Conservation (phyloP, 2,888 invertebrate genomes). For the Drosophila pullipes region DNA sequence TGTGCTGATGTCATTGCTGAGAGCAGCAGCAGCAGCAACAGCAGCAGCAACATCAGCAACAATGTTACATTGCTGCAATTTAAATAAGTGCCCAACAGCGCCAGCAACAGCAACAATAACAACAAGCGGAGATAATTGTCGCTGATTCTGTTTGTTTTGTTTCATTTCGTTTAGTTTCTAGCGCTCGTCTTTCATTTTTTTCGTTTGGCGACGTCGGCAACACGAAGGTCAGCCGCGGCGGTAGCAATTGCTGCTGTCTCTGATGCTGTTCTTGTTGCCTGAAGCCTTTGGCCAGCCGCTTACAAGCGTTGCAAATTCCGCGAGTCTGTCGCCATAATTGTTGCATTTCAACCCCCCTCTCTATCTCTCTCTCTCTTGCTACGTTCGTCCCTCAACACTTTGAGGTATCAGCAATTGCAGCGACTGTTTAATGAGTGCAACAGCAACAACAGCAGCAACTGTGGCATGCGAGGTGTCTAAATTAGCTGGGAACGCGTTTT, state of each 20-base stretch:
- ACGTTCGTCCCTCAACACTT: constrained; percentile 45
- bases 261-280: constrained; percentile 31
- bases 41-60: constrained; percentile 25
- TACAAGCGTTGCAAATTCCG: constrained; percentile 77
- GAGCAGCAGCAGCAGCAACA: constrained; percentile 13
- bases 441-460: constrained; percentile 39
- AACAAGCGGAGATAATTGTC: constrained; percentile 64
- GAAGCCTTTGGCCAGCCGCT: constrained; percentile 75
- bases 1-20: constrained; percentile 45
- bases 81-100: constrained; percentile 72
- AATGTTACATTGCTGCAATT: constrained; percentile 63
- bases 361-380: neutral
- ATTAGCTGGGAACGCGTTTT: constrained; percentile 80
- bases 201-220: constrained; percentile 62
- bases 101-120: constrained; percentile 26
- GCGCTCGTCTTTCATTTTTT: constrained; percentile 63
- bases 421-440: constrained; percentile 69
- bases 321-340: constrained; percentile 79
- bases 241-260: constrained; percentile 47
- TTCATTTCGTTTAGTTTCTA: constrained; percentile 57
- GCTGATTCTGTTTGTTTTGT: constrained; percentile 56
- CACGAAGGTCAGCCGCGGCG: constrained; percentile 60
- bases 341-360: constrained; percentile 38
- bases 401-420: constrained; percentile 57
- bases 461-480: constrained; percentile 79